Conservation (phyloP, 2,888 invertebrate genomes). For the Sesia bembeciformis region DNA sequence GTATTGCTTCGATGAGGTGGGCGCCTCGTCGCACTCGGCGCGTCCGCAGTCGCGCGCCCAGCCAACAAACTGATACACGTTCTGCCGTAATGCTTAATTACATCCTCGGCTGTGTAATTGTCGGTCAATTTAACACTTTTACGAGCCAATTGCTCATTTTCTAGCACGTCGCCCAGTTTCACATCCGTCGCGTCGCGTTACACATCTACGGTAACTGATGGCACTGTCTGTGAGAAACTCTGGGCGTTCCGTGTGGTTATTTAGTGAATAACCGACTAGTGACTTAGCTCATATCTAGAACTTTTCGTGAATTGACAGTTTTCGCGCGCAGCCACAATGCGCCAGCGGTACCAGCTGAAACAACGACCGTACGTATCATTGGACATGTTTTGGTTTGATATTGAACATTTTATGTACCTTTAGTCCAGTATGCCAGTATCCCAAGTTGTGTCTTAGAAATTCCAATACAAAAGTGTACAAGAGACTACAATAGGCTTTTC, state of each 20-base stretch:
- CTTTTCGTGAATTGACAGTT: neutral
- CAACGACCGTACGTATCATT: constrained; percentile 61
- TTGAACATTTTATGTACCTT: too few species aligned
- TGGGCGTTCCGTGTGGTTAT: constrained; percentile 41
- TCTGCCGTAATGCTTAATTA: constrained; percentile 58
- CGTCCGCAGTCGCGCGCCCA: constrained; percentile 63
- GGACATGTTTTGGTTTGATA: too few species aligned
- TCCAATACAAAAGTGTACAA: constrained; percentile 29
- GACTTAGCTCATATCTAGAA: constrained; percentile 28
- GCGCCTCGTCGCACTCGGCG: constrained; percentile 11
- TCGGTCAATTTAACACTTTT: constrained; percentile 44
- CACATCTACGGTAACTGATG: constrained; percentile 23
- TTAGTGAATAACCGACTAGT: constrained; percentile 43
- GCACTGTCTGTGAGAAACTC: constrained; percentile 18
- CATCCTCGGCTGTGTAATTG: constrained; percentile 57
- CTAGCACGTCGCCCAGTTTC: constrained; percentile 27
- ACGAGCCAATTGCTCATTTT: constrained; percentile 33
- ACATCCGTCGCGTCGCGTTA: constrained; percentile 16
- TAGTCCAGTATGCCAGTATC: too few species aligned
- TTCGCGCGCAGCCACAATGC: constrained; percentile 28
- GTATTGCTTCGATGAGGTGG: constrained; percentile 1
- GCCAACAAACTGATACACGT: constrained; percentile 67
- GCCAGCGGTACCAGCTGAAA: constrained; percentile 68
- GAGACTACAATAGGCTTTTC: constrained; percentile 26
- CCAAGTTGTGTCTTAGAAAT: constrained; percentile 3